Evolutionary conservation across 2,888 invertebrate species (phyloP), one percentile per base, ranked within the genome.

Genomic region (Drosophila austrosaltans): DNA sequence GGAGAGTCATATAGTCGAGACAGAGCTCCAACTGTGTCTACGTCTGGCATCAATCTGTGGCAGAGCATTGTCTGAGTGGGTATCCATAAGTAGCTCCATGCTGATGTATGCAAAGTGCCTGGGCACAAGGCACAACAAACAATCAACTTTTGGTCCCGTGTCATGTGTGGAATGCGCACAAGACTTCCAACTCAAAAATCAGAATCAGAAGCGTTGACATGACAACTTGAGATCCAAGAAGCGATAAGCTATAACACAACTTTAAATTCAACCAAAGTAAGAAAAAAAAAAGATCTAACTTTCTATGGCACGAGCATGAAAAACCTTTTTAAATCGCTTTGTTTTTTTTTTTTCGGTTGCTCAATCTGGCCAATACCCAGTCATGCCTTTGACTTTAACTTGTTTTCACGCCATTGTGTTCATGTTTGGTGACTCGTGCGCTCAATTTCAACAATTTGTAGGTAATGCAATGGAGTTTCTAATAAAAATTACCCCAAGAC

Each of bases 181-280:
- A 44, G 53, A 56, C 54, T 28, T 42, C 32, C 28, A 53, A 62
- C 53, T 53, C 72, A 66, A 73, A 72, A 71, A 78, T 72, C 64
- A 79, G 89, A 86, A 87, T 87, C 87, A 90, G 89, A 90, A 90
- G 91, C 91, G 90, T 90, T 90, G 90, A 90, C 90, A 90, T 89
- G 90, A 89, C 91, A 90, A 91, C 89, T 88, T 79, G 79, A 87
- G 89, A 91, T 90, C 79, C 80, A 77, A 81, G 83, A 63, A 20
- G 61, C 83, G 82, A 88, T 82, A 84, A 71, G 62, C 25, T 12
- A 22, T n/a, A 69, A 59, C 54, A 54, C 22, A 22, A 36, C 36
- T 36, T 36, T 8, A 40, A 36, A 22, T 28, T 8, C 54, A 63
- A 71, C 78, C 16, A 16, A 16, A 16, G 16, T 16, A 30, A 30